Conservation (phyloP, 2,113 vertebrate genomes). For the cattle (Bos taurus) region DNA sequence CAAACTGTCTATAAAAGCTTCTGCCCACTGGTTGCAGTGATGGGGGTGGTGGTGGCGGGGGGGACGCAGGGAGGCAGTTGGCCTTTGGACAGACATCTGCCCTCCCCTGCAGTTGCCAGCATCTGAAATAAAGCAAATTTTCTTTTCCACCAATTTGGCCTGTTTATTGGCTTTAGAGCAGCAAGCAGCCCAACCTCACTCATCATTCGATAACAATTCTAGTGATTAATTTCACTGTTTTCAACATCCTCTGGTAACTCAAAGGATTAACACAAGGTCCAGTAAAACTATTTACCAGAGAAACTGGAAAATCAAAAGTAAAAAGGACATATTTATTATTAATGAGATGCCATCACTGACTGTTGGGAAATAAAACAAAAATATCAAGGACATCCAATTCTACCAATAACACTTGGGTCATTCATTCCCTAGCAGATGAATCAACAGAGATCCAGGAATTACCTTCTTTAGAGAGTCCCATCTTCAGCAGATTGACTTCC, state of each 20-base stretch:
- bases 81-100: not conserved
- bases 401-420: not conserved
- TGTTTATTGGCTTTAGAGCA: not conserved
- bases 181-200: not conserved
- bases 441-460: not conserved
- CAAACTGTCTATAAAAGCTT: not conserved
- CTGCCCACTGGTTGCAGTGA: not conserved
- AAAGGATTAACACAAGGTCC: not conserved
- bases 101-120: not conserved
- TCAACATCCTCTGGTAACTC: not conserved
- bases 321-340: not conserved
- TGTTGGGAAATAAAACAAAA: not conserved
- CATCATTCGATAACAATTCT: not conserved
- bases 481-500: not conserved
- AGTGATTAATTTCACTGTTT: not conserved
- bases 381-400: not conserved
- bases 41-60: fast-evolving
- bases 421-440: not conserved
- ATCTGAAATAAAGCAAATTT: not conserved
- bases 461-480: not conserved
- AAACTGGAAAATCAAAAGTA: not conserved
- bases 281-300: not conserved
- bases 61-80: not conserved
- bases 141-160: not conserved
- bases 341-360: not conserved